Evolutionary conservation across 1,140 invertebrate genomes (phyloP).

Genomic region (Lepidotrigona ventralis): DNA sequence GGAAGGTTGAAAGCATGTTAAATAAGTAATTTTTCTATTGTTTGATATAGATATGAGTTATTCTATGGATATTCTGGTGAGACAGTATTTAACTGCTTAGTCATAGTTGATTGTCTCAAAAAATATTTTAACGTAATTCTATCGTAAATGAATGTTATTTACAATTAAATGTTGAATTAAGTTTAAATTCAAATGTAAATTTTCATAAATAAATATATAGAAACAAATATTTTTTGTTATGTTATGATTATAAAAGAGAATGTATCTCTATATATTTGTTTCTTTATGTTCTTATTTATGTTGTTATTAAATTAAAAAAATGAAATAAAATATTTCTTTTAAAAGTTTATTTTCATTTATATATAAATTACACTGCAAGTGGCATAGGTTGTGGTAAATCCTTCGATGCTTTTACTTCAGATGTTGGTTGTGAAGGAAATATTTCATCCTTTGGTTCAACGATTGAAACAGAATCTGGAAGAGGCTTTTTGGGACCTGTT

Average conservation of each 20-base stretch:
- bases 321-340: constrained; percentile 39
- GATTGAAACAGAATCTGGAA: constrained; percentile 98
- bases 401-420: constrained; percentile 83
- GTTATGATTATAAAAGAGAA: not conserved
- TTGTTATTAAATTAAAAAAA: not conserved
- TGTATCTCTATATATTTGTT: constrained; percentile 16
- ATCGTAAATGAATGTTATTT: constrained; percentile 18
- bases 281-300: not conserved
- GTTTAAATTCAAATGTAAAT: constrained; percentile 20
- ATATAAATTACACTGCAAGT: constrained; percentile 62
- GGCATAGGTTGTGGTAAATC: constrained; percentile 66
- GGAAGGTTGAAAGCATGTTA: not conserved
- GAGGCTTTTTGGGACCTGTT: constrained; percentile 96
- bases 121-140: constrained; percentile 17
- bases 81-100: constrained; percentile 2
- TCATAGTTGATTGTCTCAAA: not conserved
- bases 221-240: not conserved
- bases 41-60: constrained; percentile 18
- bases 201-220: constrained; percentile 43
- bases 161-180: constrained; percentile 7
- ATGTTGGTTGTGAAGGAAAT: constrained; percentile 82
- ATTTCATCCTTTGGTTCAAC: constrained; percentile 95
- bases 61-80: not conserved
- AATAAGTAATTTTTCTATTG: not conserved
- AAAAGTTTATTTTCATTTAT: constrained; percentile 50